Evolutionary conservation across 2,888 invertebrate species (phyloP).

Genomic region (Lasioglossum pauxillum): DNA sequence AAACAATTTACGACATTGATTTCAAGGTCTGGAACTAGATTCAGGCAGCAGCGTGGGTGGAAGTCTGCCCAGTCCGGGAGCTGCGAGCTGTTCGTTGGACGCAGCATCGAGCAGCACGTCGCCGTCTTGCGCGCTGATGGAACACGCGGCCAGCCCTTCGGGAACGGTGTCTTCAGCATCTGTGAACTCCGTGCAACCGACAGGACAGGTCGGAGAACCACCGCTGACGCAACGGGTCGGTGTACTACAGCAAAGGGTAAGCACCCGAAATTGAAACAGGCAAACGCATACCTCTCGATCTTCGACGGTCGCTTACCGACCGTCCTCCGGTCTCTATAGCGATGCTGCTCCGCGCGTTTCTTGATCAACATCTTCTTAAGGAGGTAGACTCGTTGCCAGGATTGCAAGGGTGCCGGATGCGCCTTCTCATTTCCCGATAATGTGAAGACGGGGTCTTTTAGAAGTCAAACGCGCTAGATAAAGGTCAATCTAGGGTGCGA

Average conservation of each 20-base stretch:
- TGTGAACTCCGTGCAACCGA: slow-evolving; percentile 88
- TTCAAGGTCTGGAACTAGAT: slow-evolving; percentile 87
- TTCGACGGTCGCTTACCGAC: not conserved
- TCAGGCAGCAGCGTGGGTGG: slow-evolving; percentile 90
- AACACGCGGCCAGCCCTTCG: slow-evolving; percentile 81
- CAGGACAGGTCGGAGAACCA: slow-evolving; percentile 87
- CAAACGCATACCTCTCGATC: slow-evolving; percentile 79
- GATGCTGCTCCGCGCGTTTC: slow-evolving; percentile 30
- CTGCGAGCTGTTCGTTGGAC: slow-evolving; percentile 89
- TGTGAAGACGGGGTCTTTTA: no score
- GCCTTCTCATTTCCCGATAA: no score
- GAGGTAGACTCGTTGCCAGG: not conserved
- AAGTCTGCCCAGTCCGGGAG: slow-evolving; percentile 92
- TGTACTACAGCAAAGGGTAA: slow-evolving; percentile 95
- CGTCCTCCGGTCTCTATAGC: slow-evolving; percentile 16
- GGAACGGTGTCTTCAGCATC: slow-evolving; percentile 85
- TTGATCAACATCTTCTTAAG: not conserved
- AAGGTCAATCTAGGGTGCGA: no score
- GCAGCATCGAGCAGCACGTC: slow-evolving; percentile 85
- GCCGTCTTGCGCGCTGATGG: slow-evolving; percentile 82
- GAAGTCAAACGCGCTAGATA: no score
- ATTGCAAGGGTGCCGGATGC: no score
- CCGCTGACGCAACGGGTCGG: slow-evolving; percentile 87
- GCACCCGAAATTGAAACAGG: slow-evolving; percentile 86
- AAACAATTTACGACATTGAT: not conserved